Evolutionary conservation across 2,888 invertebrate species (phyloP).

Genomic region (Belgica antarctica): DNA sequence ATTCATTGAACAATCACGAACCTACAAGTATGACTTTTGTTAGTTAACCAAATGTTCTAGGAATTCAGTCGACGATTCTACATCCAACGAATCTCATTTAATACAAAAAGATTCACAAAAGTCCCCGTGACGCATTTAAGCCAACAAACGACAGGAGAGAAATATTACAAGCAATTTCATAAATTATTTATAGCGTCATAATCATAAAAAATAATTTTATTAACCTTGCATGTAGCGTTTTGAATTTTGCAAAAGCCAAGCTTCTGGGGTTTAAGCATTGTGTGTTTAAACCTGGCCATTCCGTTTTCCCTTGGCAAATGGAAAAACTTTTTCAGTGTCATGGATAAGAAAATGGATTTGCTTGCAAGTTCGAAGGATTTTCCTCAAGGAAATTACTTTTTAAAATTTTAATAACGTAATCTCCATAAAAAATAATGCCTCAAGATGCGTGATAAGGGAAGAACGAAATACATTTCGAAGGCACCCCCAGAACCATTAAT

Average conservation of each 20-base stretch:
- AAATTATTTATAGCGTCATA: conserved; percentile 40
- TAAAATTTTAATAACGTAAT: conserved; percentile 37
- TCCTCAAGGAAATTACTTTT: conserved; percentile 41
- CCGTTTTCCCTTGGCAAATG: conserved; percentile 8
- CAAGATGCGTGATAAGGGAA: no score
- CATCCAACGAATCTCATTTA: no score
- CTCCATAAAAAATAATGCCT: conserved; percentile 26
- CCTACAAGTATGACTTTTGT: no score
- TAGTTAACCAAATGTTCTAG: no score
- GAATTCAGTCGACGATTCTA: no score
- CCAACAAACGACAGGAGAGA: not conserved
- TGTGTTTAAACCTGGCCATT: not conserved
- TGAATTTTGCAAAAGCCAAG: not conserved
- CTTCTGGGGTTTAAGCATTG: not conserved
- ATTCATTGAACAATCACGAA: no score
- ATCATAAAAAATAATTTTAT: conserved; percentile 42
- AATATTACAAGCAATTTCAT: conserved; percentile 10
- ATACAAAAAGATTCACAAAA: no score
- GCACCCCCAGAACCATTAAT: no score
- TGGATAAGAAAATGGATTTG: not conserved
- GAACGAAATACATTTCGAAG: no score
- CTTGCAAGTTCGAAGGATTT: no score
- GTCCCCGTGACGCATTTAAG: conserved; percentile 15
- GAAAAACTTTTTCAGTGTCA: conserved; percentile 16
- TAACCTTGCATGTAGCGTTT: conserved; percentile 37